Evolutionary conservation across 2,113 vertebrate species (phyloP).

Genomic region (Myodes glareolus): DNA sequence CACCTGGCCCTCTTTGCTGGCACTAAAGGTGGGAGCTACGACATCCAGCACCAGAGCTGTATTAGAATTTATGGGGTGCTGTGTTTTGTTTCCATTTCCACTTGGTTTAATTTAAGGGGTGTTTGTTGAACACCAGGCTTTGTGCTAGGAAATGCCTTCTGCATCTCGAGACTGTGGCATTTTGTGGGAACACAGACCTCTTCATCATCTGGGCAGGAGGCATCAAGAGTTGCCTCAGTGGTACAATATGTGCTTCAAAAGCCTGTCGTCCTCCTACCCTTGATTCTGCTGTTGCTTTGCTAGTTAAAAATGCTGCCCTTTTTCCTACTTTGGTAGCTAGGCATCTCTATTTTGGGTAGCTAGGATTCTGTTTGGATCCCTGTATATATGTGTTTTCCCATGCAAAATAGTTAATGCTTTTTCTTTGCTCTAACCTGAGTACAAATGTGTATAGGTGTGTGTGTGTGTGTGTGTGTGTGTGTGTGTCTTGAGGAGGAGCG

Average conservation of each 20-base stretch:
- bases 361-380: background rate
- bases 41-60: background rate
- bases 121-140: background rate
- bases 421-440: background rate
- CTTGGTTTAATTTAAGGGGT: background rate
- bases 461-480: too few species aligned
- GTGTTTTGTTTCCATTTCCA: background rate
- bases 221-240: background rate
- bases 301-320: background rate
- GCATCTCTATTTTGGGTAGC: background rate
- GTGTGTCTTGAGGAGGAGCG: background rate
- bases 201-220: fast-evolving
- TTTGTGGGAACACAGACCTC: background rate
- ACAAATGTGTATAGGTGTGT: background rate
- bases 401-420: background rate
- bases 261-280: background rate
- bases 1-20: background rate
- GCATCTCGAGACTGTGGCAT: background rate
- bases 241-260: background rate
- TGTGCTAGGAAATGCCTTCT: background rate
- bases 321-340: background rate
- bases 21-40: background rate
- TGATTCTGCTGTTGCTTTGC: background rate
- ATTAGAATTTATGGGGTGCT: background rate
- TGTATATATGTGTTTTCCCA: background rate